Evolutionary conservation across 2,797 vertebrate genomes (phyloP), one percentile per base, ranked within the genome.

Genomic region (Rachycentron canadum): DNA sequence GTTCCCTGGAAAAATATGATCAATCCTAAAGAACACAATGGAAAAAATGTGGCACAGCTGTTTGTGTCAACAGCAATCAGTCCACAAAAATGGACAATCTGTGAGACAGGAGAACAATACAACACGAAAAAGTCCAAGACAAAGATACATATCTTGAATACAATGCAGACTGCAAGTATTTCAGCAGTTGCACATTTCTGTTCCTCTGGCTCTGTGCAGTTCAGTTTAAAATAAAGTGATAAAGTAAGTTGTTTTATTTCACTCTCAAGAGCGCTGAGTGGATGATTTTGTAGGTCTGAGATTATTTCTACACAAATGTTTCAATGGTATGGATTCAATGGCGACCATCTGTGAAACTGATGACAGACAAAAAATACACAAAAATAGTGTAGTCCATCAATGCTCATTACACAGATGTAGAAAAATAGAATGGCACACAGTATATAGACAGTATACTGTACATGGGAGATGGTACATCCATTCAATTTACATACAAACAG

Each of bases 11-110:
- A 28, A 28, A 40, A 28, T 1, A 10, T 1, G 30, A 56, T 58
- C 59, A 30, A 21, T 63, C 50, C 58, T 38, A 16, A 34, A 49
- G 40, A 41, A 17, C 13, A 38, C n/a, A 66, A 67, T 23, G n/a
- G 45, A 17, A 73, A 53, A 25, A 56, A 76, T 76, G 75, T 78
- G 71, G 23, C 78, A 68, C 70, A 80, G 81, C 55, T 84, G 76
- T 38, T 74, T 32, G 36, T 64, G 23, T 73, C 43, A 11, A 2
- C 26, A 49, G 41, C 71, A 78, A 76, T 85, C 45, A 58, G 53
- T 57, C 28, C 49, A 25, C 32, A 68, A 30, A 66, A 58, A 80
- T 16, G 1, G 25, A 30, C 28, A 21, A 5, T 36, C 14, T 59
- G 40, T 43, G 40, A 12, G 47, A 40, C 58, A 65, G 30, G 47